A percentile compares a stretch with the other conserved stretches of the same genome.
Evolutionary conservation across 1,140 invertebrate species (phyloP).

Genomic region (Plectrocnemia conspersa): DNA sequence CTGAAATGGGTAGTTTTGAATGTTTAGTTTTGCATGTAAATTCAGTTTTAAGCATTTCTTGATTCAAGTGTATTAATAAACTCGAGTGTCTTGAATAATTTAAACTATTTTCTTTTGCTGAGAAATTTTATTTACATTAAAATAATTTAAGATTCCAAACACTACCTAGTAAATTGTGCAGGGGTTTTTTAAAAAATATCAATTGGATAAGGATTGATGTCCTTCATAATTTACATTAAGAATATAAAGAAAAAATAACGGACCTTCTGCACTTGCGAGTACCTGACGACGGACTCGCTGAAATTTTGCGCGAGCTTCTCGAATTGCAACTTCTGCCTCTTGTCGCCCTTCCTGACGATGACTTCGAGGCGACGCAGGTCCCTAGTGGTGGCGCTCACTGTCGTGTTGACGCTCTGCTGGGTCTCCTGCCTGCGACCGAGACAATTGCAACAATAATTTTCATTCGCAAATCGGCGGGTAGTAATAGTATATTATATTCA

Average conservation of each 20-base stretch:
- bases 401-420: conserved; percentile 72
- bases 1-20: no score
- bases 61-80: conserved; percentile 7
- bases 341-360: conserved; percentile 62
- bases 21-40: no score
- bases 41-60: neutral
- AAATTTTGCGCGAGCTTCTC: conserved; percentile 78
- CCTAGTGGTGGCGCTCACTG: conserved; percentile 66
- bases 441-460: conserved; percentile 12
- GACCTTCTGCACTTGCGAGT: conserved; percentile 75
- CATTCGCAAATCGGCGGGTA: neutral
- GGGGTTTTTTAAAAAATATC: no score
- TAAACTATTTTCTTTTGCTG: no score
- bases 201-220: no score
- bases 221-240: no score
- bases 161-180: no score
- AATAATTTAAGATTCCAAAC: no score
- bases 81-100: no score
- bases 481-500: conserved; percentile 9
- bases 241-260: no score
- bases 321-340: conserved; percentile 75
- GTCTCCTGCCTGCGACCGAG: conserved; percentile 64
- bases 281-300: conserved; percentile 70
- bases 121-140: no score
- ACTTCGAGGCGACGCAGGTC: conserved; percentile 66